Percentiles rank a stretch among this genome's conserved stretches.
These are phyloP conservation scores for Aleiodes sp. DNA, from an alignment of 1,140 invertebrate species.

Conservation along the genomic window DNA sequence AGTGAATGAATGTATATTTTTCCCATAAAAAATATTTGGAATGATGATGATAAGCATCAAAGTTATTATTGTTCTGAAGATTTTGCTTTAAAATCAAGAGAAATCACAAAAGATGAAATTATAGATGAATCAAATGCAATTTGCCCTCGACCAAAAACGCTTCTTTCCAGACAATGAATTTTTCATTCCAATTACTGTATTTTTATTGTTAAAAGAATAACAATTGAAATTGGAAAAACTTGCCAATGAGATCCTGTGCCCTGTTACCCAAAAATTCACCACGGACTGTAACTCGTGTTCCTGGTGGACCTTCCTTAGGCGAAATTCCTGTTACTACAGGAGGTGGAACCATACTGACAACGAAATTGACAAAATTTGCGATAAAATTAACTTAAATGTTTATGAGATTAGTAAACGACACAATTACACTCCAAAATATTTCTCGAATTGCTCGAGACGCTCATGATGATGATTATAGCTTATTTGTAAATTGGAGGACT, in stretches of 20 bases:
- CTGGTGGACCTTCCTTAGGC: conserved; percentile 97
- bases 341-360: conserved; percentile 73
- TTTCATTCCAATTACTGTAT: neutral
- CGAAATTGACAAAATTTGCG: conserved; percentile 14
- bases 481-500: neutral
- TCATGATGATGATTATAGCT: neutral
- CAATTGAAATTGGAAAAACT: conserved; percentile 41
- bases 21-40: no score
- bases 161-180: no score
- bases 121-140: no score
- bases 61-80: no score
- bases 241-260: conserved; percentile 88
- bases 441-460: neutral
- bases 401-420: neutral
- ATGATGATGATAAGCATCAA: no score
- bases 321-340: conserved; percentile 96
- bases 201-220: neutral
- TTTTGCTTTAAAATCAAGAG: no score
- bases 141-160: no score
- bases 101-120: no score
- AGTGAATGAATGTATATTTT: no score
- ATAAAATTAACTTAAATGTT: neutral
- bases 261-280: conserved; percentile 94
- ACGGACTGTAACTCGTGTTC: conserved; percentile 93
- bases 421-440: neutral